These are phyloP conservation scores for Triplophysa rosa DNA, from an alignment of 2,113 vertebrate species.

Conservation along the genomic window DNA sequence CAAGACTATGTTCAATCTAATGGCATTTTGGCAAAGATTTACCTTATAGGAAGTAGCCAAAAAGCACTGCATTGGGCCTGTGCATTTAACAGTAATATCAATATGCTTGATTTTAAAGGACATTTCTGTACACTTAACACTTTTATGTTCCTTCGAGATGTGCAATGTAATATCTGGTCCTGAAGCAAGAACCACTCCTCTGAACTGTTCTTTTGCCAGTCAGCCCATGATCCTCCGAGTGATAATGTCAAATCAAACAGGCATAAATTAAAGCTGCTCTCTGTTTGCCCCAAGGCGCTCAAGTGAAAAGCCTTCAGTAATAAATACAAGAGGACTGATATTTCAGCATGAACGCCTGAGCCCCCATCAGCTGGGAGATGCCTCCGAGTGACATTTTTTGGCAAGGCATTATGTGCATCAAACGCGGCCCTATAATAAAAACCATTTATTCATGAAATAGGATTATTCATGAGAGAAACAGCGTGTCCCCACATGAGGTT, in stretches of 20 bases:
- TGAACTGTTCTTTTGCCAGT: slow-evolving; percentile 56
- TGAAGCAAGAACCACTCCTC: neutral
- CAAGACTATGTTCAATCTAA: too few species aligned
- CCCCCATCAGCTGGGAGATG: slow-evolving; percentile 29
- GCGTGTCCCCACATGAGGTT: slow-evolving; percentile 31
- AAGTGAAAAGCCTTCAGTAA: slow-evolving; percentile 44
- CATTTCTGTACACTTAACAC: too few species aligned
- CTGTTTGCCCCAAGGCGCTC: slow-evolving; percentile 50
- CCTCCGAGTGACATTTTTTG: slow-evolving; percentile 55
- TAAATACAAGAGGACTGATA: slow-evolving; percentile 57
- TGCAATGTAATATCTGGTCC: too few species aligned
- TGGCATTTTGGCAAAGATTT: too few species aligned
- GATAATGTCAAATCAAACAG: slow-evolving; percentile 66
- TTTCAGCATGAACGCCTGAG: slow-evolving; percentile 51
- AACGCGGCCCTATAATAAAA: slow-evolving; percentile 50
- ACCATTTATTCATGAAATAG: slow-evolving; percentile 64
- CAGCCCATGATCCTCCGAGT: slow-evolving; percentile 49
- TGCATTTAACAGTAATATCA: too few species aligned
- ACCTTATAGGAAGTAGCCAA: too few species aligned
- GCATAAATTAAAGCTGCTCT: slow-evolving; percentile 65
- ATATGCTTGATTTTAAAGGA: too few species aligned
- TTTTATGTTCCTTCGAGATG: too few species aligned
- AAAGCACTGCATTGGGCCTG: too few species aligned
- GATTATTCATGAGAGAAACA: slow-evolving; percentile 63
- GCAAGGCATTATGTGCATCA: slow-evolving; percentile 56